These are phyloP conservation scores for Macaca fascicularis DNA, from an alignment of 2,113 vertebrate genomes.

Conservation along the genomic window DNA sequence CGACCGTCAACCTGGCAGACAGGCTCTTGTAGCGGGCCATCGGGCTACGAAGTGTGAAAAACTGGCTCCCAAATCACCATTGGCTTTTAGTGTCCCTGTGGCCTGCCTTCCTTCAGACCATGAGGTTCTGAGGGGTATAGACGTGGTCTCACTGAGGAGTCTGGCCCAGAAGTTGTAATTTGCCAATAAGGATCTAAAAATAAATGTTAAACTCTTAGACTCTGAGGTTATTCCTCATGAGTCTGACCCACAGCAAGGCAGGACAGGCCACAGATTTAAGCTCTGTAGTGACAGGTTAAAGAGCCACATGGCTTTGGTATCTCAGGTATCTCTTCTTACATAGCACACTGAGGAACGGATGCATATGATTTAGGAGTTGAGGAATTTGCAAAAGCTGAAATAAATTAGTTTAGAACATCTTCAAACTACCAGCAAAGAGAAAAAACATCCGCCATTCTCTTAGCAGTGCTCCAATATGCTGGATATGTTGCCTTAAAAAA, in stretches of 20 bases:
- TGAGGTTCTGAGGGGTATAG: background rate
- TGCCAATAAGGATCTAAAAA: background rate
- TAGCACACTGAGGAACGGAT: background rate
- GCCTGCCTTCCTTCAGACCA: background rate
- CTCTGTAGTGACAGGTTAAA: background rate
- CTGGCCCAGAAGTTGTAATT: background rate
- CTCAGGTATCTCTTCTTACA: background rate
- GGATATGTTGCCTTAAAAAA: background rate
- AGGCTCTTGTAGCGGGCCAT: too few relatives aligned
- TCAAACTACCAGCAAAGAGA: background rate
- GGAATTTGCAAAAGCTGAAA: background rate
- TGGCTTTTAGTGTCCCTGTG: background rate
- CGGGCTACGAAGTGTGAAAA: accelerated
- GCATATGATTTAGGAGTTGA: background rate
- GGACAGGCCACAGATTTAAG: background rate
- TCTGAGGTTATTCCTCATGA: background rate
- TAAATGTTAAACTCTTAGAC: background rate
- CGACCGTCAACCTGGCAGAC: accelerated
- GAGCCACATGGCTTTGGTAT: background rate
- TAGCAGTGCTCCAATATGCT: background rate
- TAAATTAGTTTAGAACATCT: background rate
- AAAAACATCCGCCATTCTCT: background rate
- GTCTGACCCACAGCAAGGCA: background rate
- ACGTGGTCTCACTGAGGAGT: background rate
- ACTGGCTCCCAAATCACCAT: background rate